These are phyloP conservation scores for Helleia helle DNA, from an alignment of 2,888 invertebrate genomes.

Conservation along the genomic window DNA sequence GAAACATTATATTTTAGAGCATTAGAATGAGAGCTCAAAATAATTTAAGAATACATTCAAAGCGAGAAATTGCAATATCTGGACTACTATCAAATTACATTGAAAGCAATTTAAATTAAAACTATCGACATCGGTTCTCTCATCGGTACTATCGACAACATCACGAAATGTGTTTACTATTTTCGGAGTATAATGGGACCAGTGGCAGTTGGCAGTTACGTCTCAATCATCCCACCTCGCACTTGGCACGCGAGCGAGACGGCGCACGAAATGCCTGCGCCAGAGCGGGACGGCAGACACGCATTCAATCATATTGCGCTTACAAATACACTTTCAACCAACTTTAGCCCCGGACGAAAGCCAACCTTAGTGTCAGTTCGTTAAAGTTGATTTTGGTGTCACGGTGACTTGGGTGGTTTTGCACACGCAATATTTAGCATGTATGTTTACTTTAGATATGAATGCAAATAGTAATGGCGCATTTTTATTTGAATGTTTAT, in stretches of 20 bases:
- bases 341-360: neutral
- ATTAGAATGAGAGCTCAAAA: too few relatives aligned
- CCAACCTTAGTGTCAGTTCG: neutral
- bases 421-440: conserved; percentile 60
- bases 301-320: conserved; percentile 53
- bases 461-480: conserved; percentile 74
- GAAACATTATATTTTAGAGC: too few relatives aligned
- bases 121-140: too few relatives aligned
- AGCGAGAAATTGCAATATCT: too few relatives aligned
- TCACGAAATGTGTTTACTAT: conserved; percentile 49
- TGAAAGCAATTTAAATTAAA: too few relatives aligned
- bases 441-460: conserved; percentile 74
- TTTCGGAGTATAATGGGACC: conserved; percentile 62
- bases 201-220: conserved; percentile 71
- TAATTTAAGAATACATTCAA: too few relatives aligned
- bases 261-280: neutral
- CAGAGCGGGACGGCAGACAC: conserved; percentile 35
- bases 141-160: conserved; percentile 17
- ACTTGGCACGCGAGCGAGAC: conserved; percentile 46
- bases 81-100: too few relatives aligned
- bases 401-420: conserved; percentile 28
- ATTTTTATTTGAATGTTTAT: conserved; percentile 71
- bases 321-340: conserved; percentile 39
- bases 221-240: conserved; percentile 71
- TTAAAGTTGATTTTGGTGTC: conserved; percentile 26